Evolutionary conservation across 2,113 vertebrate species (phyloP), one percentile per base, ranked within the genome.

Genomic region (Lepus americanus): DNA sequence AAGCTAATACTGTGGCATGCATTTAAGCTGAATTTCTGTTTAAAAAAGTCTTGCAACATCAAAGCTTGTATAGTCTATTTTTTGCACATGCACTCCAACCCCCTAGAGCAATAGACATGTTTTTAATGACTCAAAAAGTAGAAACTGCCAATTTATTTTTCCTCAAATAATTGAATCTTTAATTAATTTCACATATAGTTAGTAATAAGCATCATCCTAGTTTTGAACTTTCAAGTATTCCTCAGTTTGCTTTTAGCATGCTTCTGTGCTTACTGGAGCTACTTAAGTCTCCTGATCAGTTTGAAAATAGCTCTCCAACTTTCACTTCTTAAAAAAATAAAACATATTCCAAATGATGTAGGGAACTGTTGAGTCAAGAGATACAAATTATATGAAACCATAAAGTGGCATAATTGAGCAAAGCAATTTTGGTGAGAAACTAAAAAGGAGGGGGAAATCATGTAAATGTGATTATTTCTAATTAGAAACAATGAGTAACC

Each of bases 401-500:
- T 81, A 96, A 94, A 78, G 82, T 95, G 79, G 82, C 91, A 95
- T 95, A 97, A 96, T 78, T 95, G 95, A 94, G 94, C 92, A 96
- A 95, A 95, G 92, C 85, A 96, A 91, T 90, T 97, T 96, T 89
- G 89, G 91, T 89, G 51, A 93, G 90, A 96, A 98, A 97, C 95
- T 89, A 87, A 97, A 98, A 97, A 96, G 86, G 95, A 95, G 91
- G 95, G 76, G 90, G 83, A 91, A 94, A 96, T 97, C 96, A 96
- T 97, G 94, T 96, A 97, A 97, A 97, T 96, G 94, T 96, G 96
- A 97, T 97, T 96, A 96, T 97, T 97, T 94, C 96, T 97, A 97
- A 98, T 97, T 96, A 96, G 94, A 97, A 97, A 97, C 97, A 97
- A 95, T 97, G 94, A 97, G 73, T 96, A 97, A 97, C 96, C 94